Evolutionary conservation across 2,888 invertebrate species (phyloP), one percentile per base, ranked within the genome.

Genomic region (Labia minor): DNA sequence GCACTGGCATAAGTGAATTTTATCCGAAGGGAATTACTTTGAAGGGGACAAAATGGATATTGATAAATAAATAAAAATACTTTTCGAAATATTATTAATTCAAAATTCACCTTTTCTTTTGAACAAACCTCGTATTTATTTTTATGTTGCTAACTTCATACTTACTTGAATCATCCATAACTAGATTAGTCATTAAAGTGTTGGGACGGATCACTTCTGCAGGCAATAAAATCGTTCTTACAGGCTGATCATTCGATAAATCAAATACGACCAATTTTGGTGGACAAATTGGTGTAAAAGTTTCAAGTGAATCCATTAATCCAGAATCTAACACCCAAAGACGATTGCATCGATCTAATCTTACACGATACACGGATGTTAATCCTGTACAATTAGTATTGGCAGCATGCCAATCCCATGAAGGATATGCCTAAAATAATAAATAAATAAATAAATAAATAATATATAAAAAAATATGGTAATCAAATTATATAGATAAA

Each of bases 261-360:
- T 92, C 90, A 72, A 92, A 89, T 67, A 92, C 85, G 66, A 91
- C 82, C 65, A 92, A 82, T 78, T 92, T 92, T 2, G 92, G 92
- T 0, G 88, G 88, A 74, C 92, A 92, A 14, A 83, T 81, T 11
- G 81, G 77, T 16, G 68, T 68, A 67, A 67, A 70, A 66, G 65
- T 65, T 18, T 69, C 69, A 20, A 70, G 66, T 14, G 68, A 67
- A 62, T 83, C 77, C 75, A 84, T 81, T 16, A 89, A 82, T 0
- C 89, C 92, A 1, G 90, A 86, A 77, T 92, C 92, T 67, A 92
- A 78, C 1, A 88, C 86, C 92, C 92, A 92, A 1, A 92, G 79
- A 18, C 92, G 81, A 76, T 90, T 88, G 78, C 92, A 92, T n/a
- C 86, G 83, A 76, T 92, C 92, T 33, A 86, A 80, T 18, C 87